These are phyloP conservation scores for Amia ocellicauda DNA, from an alignment of 2,113 vertebrate genomes.

Conservation along the genomic window DNA sequence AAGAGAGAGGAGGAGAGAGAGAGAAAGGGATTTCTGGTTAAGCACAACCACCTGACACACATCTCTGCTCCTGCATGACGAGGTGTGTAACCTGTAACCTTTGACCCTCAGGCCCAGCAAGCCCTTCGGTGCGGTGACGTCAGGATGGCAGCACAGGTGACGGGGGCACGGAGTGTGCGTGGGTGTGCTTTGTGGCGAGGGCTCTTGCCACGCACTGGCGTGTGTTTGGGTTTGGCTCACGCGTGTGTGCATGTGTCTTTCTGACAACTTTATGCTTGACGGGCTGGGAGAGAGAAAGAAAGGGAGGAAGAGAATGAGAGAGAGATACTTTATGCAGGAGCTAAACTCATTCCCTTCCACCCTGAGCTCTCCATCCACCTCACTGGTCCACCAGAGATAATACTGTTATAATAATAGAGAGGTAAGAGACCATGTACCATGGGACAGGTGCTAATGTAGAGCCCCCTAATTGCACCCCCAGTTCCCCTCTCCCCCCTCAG, in stretches of 20 bases:
- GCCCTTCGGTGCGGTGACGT: slow-evolving; percentile 59
- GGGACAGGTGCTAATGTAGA: too few species aligned
- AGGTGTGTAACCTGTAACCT: slow-evolving; percentile 4
- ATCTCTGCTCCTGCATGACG: too few species aligned
- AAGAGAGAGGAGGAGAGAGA: too few species aligned
- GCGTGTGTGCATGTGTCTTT: slow-evolving; percentile 19
- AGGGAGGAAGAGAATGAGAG: not conserved
- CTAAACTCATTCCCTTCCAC: not conserved
- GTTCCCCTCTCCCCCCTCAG: too few species aligned
- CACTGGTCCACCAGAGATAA: too few species aligned
- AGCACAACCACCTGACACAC: too few species aligned
- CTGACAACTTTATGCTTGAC: too few species aligned
- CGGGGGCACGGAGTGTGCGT: slow-evolving; percentile 42
- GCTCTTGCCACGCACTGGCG: too few species aligned
- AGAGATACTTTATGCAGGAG: not conserved
- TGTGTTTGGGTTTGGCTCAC: slow-evolving; percentile 20
- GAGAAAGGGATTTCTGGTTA: too few species aligned
- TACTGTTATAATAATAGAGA: too few species aligned
- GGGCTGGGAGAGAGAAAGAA: slow-evolving; percentile 9
- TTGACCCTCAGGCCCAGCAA: slow-evolving; percentile 55
- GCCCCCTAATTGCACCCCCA: too few species aligned
- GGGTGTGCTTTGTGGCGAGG: slow-evolving; percentile 47
- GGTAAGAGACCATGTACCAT: too few species aligned
- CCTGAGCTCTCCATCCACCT: not conserved
- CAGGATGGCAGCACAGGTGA: slow-evolving; percentile 74